phyloP scores from a whole-genome alignment of 2,113 vertebrate genomes.

The Stegostoma tigrinum region DNA sequence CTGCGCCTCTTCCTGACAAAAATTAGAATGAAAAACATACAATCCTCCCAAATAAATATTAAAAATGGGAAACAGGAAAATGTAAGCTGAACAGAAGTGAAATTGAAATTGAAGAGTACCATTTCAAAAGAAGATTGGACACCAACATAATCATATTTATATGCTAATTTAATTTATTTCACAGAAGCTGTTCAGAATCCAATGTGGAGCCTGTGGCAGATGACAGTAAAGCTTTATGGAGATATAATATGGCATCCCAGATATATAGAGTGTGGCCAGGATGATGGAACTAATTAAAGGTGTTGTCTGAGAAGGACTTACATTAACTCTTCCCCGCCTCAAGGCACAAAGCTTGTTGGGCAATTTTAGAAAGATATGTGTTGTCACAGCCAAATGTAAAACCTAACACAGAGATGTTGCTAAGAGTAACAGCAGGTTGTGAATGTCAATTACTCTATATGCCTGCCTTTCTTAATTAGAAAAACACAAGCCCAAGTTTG shows the following conservation, averaged over 20 bases:
- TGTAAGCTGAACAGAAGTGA: not conserved
- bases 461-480: not conserved
- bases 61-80: slow-evolving; percentile 10
- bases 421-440: not conserved
- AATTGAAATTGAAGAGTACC: not conserved
- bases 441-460: not conserved
- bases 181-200: slow-evolving; percentile 14
- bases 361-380: not conserved
- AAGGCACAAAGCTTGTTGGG: not conserved
- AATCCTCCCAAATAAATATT: not conserved
- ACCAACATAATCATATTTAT: slow-evolving; percentile 27
- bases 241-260: not conserved
- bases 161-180: slow-evolving; percentile 32
- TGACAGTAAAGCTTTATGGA: not conserved
- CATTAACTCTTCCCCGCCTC: not conserved
- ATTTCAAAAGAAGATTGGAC: slow-evolving; percentile 19
- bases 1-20: not conserved
- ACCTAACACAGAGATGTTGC: not conserved
- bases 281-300: not conserved
- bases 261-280: not conserved
- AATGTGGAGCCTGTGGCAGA: slow-evolving; percentile 9
- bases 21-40: not conserved
- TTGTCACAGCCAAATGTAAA: not conserved
- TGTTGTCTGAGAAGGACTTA: not conserved
- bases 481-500: not conserved